phyloP scores from a whole-genome alignment of 2,888 invertebrate species.

The Bombyx huttoni region DNA sequence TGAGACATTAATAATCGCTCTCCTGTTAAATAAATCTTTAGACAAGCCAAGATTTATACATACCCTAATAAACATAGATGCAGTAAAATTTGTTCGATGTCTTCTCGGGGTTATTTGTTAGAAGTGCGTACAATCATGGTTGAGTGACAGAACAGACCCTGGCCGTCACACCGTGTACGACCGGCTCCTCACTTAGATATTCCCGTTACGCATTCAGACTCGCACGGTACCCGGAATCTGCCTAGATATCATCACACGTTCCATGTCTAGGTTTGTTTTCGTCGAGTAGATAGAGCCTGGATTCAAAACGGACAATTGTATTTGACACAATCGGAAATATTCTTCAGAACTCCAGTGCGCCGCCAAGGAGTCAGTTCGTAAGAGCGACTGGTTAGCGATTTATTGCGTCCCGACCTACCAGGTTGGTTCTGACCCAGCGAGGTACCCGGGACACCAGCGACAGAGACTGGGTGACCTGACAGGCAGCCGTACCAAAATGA shows the following conservation, averaged over 20 bases:
- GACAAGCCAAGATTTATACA: background rate
- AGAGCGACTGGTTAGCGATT: no score
- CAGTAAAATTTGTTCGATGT: constrained; percentile 37
- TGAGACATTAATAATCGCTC: constrained; percentile 1
- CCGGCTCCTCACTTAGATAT: constrained; percentile 33
- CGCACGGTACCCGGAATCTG: constrained; percentile 49
- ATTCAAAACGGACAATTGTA: background rate
- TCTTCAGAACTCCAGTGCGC: no score
- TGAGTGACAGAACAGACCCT: constrained; percentile 50
- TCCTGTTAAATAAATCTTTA: background rate
- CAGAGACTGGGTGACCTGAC: no score
- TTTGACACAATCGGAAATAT: background rate
- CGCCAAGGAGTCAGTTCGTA: no score
- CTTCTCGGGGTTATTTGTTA: constrained; percentile 35
- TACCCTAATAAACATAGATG: constrained; percentile 1
- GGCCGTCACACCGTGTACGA: constrained; percentile 30
- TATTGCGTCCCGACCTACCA: no score
- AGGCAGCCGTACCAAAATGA: no score
- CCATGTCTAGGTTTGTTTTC: background rate
- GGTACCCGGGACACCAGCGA: no score
- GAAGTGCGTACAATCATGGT: constrained; percentile 37
- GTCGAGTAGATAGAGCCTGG: no score
- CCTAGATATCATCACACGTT: constrained; percentile 47
- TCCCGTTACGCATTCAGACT: constrained; percentile 60
- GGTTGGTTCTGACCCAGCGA: no score